Conservation (phyloP, 2,797 vertebrate species). For the Australoheros facetus region DNA sequence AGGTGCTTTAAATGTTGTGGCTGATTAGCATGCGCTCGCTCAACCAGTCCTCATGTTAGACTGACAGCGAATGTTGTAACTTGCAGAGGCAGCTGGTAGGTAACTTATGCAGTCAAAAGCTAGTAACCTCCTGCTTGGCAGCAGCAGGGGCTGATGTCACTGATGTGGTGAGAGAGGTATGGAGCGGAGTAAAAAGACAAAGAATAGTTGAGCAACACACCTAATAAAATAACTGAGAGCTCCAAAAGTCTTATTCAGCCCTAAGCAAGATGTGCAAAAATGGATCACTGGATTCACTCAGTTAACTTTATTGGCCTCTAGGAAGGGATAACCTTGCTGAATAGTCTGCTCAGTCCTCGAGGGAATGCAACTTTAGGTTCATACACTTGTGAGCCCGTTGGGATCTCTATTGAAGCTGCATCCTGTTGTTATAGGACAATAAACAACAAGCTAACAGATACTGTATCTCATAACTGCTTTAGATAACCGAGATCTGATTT, state of each 20-base stretch:
- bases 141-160: slow-evolving; percentile 3
- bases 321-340: not conserved
- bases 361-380: not conserved
- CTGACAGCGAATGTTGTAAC: not conserved
- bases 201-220: slow-evolving; percentile 15
- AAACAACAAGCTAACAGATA: not conserved
- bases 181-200: not conserved
- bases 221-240: slow-evolving; percentile 36
- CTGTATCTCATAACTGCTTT: not conserved
- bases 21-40: not conserved
- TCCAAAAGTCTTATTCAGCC: slow-evolving; percentile 6
- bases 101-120: not conserved
- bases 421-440: not conserved
- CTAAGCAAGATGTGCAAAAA: not conserved
- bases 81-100: not conserved
- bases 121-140: slow-evolving; percentile 13
- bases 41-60: not conserved
- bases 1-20: not conserved
- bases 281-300: slow-evolving; percentile 23
- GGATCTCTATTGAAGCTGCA: slow-evolving; percentile 2
- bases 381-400: slow-evolving; percentile 2
- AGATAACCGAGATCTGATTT: not conserved
- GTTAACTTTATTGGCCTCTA: slow-evolving; percentile 28
- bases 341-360: not conserved
- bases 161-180: not conserved